Evolutionary conservation across 2,888 invertebrate genomes (phyloP).

Genomic region (Odontocerum albicorne): DNA sequence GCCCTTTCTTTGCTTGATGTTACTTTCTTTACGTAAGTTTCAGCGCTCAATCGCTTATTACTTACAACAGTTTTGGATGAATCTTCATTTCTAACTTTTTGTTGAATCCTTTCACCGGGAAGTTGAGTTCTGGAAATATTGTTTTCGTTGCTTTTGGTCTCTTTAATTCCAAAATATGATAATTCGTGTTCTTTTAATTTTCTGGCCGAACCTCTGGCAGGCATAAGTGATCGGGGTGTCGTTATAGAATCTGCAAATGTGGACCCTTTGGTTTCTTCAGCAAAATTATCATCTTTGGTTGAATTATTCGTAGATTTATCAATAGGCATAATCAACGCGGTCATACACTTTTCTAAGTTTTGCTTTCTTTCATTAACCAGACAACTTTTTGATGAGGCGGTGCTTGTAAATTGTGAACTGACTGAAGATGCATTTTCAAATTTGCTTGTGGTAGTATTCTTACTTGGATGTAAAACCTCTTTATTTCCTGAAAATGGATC

Average conservation of each 20-base stretch:
- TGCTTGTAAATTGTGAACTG: background rate
- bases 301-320: background rate
- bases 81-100: background rate
- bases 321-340: background rate
- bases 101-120: too few species aligned
- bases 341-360: conserved; percentile 9
- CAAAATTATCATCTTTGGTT: background rate
- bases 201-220: conserved; percentile 42
- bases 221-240: conserved; percentile 32
- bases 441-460: background rate
- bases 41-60: background rate
- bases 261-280: conserved; percentile 2
- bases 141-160: conserved; percentile 5
- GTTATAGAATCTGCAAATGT: conserved; percentile 29
- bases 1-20: conserved; percentile 7
- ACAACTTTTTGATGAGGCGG: conserved; percentile 2
- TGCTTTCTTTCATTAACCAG: conserved; percentile 15
- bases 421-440: background rate
- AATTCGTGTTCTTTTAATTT: conserved; percentile 62
- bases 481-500: conserved; percentile 9
- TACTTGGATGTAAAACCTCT: background rate
- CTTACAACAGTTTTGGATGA: background rate
- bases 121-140: background rate
- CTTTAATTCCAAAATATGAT: conserved; percentile 58
- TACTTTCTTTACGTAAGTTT: background rate